These are phyloP conservation scores for Dromococcyx pavoninus DNA, from an alignment of 2,797 vertebrate species.

Conservation along the genomic window DNA sequence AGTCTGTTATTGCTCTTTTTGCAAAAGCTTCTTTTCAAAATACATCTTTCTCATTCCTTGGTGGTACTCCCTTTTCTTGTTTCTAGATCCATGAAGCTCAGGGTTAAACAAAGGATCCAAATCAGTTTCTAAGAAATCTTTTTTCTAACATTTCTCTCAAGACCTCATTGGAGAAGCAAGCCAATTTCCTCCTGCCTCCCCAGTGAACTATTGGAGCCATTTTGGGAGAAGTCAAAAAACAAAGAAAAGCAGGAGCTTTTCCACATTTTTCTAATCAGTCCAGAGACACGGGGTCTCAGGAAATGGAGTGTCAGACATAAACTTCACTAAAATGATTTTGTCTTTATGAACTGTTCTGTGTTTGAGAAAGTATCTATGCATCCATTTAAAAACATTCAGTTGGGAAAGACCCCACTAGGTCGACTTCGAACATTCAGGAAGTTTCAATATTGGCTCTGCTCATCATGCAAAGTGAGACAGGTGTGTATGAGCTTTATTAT, in stretches of 20 bases:
- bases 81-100: neutral
- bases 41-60: fast-evolving
- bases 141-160: neutral
- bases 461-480: neutral
- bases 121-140: neutral
- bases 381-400: neutral
- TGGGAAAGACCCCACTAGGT: neutral
- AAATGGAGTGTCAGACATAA: neutral
- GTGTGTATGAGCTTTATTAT: neutral
- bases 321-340: neutral
- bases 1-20: neutral
- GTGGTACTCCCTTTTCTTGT: neutral
- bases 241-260: neutral
- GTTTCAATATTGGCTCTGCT: neutral
- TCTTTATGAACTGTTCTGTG: neutral
- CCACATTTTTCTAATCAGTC: neutral
- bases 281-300: neutral
- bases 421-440: neutral
- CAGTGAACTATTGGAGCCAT: neutral
- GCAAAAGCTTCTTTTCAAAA: neutral
- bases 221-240: neutral
- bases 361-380: neutral
- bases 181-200: neutral
- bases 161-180: neutral
- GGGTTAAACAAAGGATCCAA: neutral